Evolutionary conservation across 1,140 invertebrate genomes (phyloP), one percentile per base, ranked within the genome.

Genomic region (Mya arenaria): DNA sequence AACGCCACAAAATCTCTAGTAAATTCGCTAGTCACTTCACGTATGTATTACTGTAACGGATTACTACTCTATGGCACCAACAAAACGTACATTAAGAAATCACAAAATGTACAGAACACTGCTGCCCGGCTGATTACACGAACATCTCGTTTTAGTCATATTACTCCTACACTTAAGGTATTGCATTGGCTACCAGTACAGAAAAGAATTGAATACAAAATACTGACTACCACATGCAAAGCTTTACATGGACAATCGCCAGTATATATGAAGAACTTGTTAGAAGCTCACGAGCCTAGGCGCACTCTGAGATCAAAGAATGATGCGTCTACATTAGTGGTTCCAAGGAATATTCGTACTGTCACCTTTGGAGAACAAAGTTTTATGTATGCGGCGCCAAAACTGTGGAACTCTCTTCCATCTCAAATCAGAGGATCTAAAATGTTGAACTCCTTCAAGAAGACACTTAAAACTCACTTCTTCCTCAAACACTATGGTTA

Each of bases 1-100:
- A n/a, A 73, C 10, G 37, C 66, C 4, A 69, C 55, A 13, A 73
- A 73, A 73, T 5, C 69, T 19, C 32, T 34, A 19, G 28, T 73
- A n/a, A 73, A 69, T 32, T 28, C 30, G 6, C 13, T n/a, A n/a
- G n/a, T n/a, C n/a, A 58, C 52, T 25, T 73, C 52, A 3, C 6
- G 69, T 23, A 19, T 56, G 4, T 48, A 73, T 25, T 73, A 56
- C 36, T 58, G 13, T 36, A 73, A 73, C 44, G n/a, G 30, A 1
- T 34, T 73, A 6, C 19, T 73, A 39, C 39, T 58, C 19, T 17
- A 32, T 6, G 15, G 4, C 4, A 23, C 30, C 19, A n/a, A n/a
- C n/a, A n/a, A n/a, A n/a, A n/a, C n/a, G n/a, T n/a, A n/a, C n/a
- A n/a, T n/a, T n/a, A n/a, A n/a, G n/a, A n/a, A n/a, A n/a, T n/a